phyloP scores from a whole-genome alignment of 2,113 vertebrate genomes.

The Mobula birostris region DNA sequence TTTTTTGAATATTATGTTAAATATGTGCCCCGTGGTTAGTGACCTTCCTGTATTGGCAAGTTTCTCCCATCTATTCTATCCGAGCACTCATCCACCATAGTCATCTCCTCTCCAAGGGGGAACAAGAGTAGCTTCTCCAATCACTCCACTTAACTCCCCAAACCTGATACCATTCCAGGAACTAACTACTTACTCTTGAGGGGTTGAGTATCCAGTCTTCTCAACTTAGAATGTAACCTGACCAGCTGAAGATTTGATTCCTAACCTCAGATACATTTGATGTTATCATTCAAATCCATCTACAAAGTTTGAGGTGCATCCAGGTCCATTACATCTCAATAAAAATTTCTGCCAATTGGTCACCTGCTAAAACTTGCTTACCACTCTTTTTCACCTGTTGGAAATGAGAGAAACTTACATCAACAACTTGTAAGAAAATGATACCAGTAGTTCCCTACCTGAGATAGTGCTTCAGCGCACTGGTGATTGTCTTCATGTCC shows the following conservation, averaged over 20 bases:
- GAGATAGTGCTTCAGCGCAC: slow-evolving; percentile 93
- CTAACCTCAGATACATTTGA: not conserved
- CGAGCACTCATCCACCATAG: not conserved
- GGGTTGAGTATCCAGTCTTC: not conserved
- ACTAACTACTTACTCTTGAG: not conserved
- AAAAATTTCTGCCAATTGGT: not conserved
- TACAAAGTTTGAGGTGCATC: not conserved
- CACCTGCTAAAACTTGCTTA: not conserved
- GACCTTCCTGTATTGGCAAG: not conserved
- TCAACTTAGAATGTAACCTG: not conserved
- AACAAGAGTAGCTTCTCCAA: not conserved
- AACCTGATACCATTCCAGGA: not conserved
- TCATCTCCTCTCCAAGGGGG: not conserved
- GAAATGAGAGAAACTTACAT: too few relatives aligned
- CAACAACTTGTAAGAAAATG: not conserved
- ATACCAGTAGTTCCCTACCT: slow-evolving; percentile 59
- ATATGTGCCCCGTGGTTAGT: not conserved
- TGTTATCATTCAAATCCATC: not conserved
- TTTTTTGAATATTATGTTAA: not conserved
- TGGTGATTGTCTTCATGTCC: slow-evolving; percentile 94
- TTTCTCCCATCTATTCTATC: not conserved
- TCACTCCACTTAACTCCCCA: not conserved
- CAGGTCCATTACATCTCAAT: not conserved
- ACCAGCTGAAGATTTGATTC: not conserved
- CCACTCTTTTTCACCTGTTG: not conserved